Evolutionary conservation across 1,140 invertebrate genomes (phyloP).

Genomic region (Pseudomyrmex gracilis): DNA sequence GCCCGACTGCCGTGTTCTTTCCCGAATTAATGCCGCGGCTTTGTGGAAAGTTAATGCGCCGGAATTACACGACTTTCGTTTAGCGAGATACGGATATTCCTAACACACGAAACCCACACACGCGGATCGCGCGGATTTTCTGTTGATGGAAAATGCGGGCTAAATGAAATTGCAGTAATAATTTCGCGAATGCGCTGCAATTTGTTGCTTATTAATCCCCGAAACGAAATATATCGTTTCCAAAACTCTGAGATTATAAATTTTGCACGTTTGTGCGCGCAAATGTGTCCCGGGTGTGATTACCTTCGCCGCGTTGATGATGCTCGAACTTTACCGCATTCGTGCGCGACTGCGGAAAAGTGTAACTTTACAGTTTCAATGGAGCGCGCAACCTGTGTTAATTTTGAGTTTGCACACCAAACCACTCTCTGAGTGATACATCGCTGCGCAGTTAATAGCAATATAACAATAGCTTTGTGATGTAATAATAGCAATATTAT

Average conservation of each 20-base stretch:
- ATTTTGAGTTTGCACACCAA: neutral
- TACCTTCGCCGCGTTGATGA: slow-evolving; percentile 13
- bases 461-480: neutral
- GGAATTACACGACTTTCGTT: slow-evolving; percentile 26
- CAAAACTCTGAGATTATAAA: slow-evolving; percentile 13
- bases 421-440: too few species aligned
- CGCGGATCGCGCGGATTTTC: neutral
- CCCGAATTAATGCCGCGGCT: neutral
- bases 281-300: slow-evolving; percentile 9
- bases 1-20: slow-evolving; percentile 9
- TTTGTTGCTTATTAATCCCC: slow-evolving; percentile 33
- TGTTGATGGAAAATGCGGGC: neutral
- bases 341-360: neutral
- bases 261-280: neutral
- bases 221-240: neutral
- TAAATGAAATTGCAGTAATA: slow-evolving; percentile 28
- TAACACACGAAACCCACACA: neutral
- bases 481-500: neutral
- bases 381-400: neutral
- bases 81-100: neutral
- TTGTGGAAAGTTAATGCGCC: slow-evolving; percentile 15
- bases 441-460: neutral
- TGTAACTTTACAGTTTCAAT: neutral
- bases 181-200: slow-evolving; percentile 23
- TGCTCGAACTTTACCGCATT: slow-evolving; percentile 3